These are phyloP conservation scores for Drosophila varians DNA, from an alignment of 1,140 invertebrate species.

Conservation along the genomic window DNA sequence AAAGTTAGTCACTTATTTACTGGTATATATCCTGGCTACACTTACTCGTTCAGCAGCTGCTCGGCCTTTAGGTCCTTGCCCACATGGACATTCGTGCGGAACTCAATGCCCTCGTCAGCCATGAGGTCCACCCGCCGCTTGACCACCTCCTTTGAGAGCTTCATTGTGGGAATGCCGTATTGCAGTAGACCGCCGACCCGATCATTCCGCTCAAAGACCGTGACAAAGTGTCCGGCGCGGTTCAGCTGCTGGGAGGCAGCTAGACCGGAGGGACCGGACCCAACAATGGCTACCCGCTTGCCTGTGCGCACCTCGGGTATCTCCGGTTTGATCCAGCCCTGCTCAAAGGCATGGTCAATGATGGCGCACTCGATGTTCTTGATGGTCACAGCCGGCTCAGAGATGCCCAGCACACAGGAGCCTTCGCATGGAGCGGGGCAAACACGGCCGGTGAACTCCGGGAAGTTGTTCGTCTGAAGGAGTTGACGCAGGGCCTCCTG, in stretches of 20 bases:
- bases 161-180: slow-evolving; percentile 99
- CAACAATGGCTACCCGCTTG: slow-evolving; percentile 95
- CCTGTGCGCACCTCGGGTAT: slow-evolving; percentile 88
- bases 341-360: slow-evolving; percentile 98
- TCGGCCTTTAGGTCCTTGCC: slow-evolving; percentile 95
- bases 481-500: slow-evolving; percentile 97
- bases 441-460: slow-evolving; percentile 99
- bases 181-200: slow-evolving; percentile 96
- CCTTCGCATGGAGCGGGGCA: slow-evolving; percentile 99
- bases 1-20: not conserved
- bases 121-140: slow-evolving; percentile 94
- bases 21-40: not conserved
- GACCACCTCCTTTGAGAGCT: slow-evolving; percentile 96
- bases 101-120: slow-evolving; percentile 94
- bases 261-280: slow-evolving; percentile 97
- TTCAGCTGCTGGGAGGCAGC: slow-evolving; percentile 99
- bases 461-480: slow-evolving; percentile 99
- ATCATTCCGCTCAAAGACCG: slow-evolving; percentile 98
- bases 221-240: slow-evolving; percentile 93
- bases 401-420: slow-evolving; percentile 98
- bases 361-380: slow-evolving; percentile 99
- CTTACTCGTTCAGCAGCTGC: slow-evolving; percentile 85
- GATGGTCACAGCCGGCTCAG: slow-evolving; percentile 98
- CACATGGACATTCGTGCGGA: slow-evolving; percentile 95
- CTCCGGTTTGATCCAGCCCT: slow-evolving; percentile 96